Evolutionary conservation across 2,113 vertebrate species (phyloP), one percentile per base, ranked within the genome.

Genomic region (Leuciscus idus): DNA sequence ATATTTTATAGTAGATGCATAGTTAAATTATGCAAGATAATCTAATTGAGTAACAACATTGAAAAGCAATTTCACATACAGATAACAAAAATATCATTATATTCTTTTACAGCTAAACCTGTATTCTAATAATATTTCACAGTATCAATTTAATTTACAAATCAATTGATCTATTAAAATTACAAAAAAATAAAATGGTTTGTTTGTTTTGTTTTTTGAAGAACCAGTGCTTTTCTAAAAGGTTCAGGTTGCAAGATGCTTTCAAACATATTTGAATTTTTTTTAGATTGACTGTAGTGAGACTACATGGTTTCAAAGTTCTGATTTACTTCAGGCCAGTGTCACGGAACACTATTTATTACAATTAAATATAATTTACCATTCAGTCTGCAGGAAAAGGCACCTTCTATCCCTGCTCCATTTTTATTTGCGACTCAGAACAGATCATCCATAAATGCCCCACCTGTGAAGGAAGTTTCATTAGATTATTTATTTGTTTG

Each of bases 401-500:
- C 33, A 26, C 48, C 28, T 57, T 68, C 19, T 72, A 33, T 28
- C 13, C 50, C 30, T 73, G 62, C 68, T 83, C 81, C 33, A 10
- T 28, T 84, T 82, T 84, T 72, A 84, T 84, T 59, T 55, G 12
- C 2, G 48, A 55, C 66, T 36, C 46, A 39, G n/a, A 73, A 30
- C 46, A 6, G 17, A 28, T 19, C 80, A 70, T 82, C 80, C 62
- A 70, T 82, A 52, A 70, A 57, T 11, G 39, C 48, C 64, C 84
- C 76, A 80, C 76, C 76, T 80, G 64, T 85, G 77, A 80, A 72
- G n/a, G 84, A 52, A 80, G 64, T 59, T 85, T 61, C 55, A 84
- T 73, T 61, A 74, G 85, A 86, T 81, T 86, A 81, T 86, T 81
- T 82, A 73, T 86, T 59, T 74, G 85, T 70, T 59, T 84, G 81